A percentile compares a stretch with the other conserved stretches of the same genome.
Conservation (phyloP, 2,797 vertebrate species). For the Enteromius thamalakanensis region DNA sequence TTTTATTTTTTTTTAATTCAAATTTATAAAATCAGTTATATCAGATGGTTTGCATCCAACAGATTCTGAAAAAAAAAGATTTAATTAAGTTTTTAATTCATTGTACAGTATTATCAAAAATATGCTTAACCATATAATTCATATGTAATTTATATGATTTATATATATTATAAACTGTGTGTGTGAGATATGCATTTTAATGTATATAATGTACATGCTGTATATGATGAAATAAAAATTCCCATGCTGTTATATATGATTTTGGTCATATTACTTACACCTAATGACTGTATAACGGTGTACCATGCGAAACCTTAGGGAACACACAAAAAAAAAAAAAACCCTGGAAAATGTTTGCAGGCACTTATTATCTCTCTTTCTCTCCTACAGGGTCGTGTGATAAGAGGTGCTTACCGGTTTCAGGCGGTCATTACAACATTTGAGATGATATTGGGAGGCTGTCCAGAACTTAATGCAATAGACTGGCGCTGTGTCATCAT, state of each 20-base stretch:
- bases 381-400: slow-evolving; percentile 80
- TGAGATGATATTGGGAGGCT: slow-evolving; percentile 99
- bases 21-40: not conserved
- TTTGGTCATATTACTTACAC: not conserved
- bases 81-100: not conserved
- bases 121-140: not conserved
- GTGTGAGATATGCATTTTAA: not conserved
- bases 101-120: not conserved
- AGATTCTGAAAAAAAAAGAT: not conserved
- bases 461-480: slow-evolving; percentile 94
- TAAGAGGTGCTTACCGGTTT: slow-evolving; percentile 92
- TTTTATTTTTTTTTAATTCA: not conserved
- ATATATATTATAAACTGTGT: not conserved
- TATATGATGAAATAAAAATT: not conserved
- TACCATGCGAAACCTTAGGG: slow-evolving; percentile 8
- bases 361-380: not conserved
- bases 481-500: slow-evolving; percentile 98
- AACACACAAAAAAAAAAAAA: not conserved
- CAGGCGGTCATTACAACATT: slow-evolving; percentile 97
- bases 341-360: slow-evolving; percentile 8
- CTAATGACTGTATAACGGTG: not conserved
- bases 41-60: not conserved
- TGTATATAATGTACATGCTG: not conserved
- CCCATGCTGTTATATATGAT: not conserved
- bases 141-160: not conserved